Evolutionary conservation across 2,888 invertebrate genomes (phyloP).

Genomic region (Ophion slaviceki): DNA sequence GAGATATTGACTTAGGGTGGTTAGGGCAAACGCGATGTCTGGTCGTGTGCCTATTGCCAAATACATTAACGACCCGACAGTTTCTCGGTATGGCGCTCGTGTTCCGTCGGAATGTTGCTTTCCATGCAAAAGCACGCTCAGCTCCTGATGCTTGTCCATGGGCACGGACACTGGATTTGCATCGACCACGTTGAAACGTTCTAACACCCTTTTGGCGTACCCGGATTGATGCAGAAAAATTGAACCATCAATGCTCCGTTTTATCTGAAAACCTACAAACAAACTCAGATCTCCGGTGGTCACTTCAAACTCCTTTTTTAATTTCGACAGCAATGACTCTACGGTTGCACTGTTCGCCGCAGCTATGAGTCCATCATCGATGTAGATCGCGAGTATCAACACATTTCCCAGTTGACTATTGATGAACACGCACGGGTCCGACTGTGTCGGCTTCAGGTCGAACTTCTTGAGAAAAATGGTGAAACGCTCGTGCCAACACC

Average conservation of each 20-base stretch:
- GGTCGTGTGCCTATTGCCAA: no score
- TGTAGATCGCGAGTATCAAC: slow-evolving; percentile 59
- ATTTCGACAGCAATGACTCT: slow-evolving; percentile 30
- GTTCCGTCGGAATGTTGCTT: no score
- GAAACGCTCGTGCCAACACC: no score
- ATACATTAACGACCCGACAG: no score
- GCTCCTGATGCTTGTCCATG: no score
- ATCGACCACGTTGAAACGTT: no score
- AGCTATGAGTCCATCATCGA: slow-evolving; percentile 64
- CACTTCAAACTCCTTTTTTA: neutral
- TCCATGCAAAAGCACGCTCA: no score
- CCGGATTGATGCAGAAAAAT: slow-evolving; percentile 61
- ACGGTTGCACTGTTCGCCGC: neutral
- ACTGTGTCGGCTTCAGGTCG: slow-evolving; percentile 68
- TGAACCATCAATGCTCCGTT: slow-evolving; percentile 47
- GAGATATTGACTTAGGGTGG: no score
- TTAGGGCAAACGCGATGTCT: no score
- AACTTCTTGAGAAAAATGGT: neutral
- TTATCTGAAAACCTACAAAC: slow-evolving; percentile 62
- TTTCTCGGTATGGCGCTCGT: no score
- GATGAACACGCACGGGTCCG: slow-evolving; percentile 66
- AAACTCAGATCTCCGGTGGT: slow-evolving; percentile 1
- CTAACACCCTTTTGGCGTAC: no score
- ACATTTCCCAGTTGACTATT: slow-evolving; percentile 38
- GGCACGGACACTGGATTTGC: no score